Conservation (phyloP, 1,140 invertebrate genomes). For the Planococcus citri region DNA sequence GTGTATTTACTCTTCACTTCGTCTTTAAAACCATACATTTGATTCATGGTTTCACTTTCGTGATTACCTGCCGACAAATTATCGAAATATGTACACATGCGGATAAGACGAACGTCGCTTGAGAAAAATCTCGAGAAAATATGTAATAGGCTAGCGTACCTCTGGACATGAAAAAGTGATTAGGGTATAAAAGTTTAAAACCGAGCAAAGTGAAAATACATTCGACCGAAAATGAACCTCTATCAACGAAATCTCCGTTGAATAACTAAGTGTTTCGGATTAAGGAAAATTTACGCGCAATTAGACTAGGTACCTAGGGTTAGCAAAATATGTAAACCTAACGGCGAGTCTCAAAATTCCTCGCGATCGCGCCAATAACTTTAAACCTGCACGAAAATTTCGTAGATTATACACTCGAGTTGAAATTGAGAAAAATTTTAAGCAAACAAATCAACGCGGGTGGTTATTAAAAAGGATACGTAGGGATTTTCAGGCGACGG, state of each 20-base stretch:
- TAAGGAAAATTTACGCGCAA: neutral
- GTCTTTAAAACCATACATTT: slow-evolving; percentile 98
- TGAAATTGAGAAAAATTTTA: too few relatives aligned
- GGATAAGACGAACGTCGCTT: neutral
- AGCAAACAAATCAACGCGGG: too few relatives aligned
- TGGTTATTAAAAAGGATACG: slow-evolving; percentile 61
- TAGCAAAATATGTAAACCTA: too few relatives aligned
- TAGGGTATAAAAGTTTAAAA: slow-evolving; percentile 91
- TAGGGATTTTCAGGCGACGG: slow-evolving; percentile 94
- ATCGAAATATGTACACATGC: too few relatives aligned
- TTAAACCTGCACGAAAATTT: too few relatives aligned
- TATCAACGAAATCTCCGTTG: slow-evolving; percentile 98
- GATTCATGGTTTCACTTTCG: slow-evolving; percentile 96
- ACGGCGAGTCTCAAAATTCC: too few relatives aligned
- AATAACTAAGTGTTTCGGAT: slow-evolving; percentile 50
- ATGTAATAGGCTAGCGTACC: slow-evolving; percentile 48
- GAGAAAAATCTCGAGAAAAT: neutral
- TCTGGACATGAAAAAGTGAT: slow-evolving; percentile 75
- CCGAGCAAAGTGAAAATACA: slow-evolving; percentile 97
- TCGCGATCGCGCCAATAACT: too few relatives aligned
- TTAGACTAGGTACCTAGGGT: too few relatives aligned
- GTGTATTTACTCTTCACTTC: slow-evolving; percentile 95
- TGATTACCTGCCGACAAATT: slow-evolving; percentile 72
- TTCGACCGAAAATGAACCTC: slow-evolving; percentile 98
- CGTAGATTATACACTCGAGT: too few relatives aligned